These are phyloP conservation scores for Drosophila ustulata DNA, from an alignment of 2,888 invertebrate species.

Conservation along the genomic window DNA sequence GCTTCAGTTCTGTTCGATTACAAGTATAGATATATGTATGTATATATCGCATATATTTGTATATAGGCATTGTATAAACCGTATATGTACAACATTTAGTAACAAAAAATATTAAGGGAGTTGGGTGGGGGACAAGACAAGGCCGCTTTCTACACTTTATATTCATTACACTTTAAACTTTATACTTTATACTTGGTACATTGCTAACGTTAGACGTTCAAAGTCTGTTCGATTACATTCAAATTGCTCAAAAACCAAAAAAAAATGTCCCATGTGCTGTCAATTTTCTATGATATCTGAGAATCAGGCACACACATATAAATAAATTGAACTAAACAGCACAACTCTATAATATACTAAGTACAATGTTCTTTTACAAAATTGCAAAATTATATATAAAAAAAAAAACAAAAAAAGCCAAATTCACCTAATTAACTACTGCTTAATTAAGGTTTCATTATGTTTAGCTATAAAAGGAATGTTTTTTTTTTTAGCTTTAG, in stretches of 20 bases:
- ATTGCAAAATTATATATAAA: not conserved
- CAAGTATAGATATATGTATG: conserved; percentile 22
- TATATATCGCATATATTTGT: conserved; percentile 23
- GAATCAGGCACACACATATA: conserved; percentile 3
- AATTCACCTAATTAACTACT: conserved; percentile 43
- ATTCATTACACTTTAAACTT: conserved; percentile 3
- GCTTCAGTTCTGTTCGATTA: conserved; percentile 49
- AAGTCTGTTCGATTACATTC: conserved; percentile 38
- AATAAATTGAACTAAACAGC: conserved; percentile 43
- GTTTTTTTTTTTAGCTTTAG: conserved; percentile 20
- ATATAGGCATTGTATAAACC: conserved; percentile 14
- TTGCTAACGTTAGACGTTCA: conserved; percentile 51
- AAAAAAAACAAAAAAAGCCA: conserved; percentile 3
- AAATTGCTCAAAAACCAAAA: conserved; percentile 4
- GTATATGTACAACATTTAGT: conserved; percentile 16
- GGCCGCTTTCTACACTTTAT: conserved; percentile 17
- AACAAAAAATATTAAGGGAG: conserved; percentile 10
- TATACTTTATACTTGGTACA: conserved; percentile 46
- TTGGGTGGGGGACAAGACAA: conserved; percentile 24
- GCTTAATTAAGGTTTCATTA: conserved; percentile 41
- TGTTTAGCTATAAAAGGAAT: conserved; percentile 44
- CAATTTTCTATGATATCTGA: not conserved
- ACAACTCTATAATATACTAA: conserved; percentile 48
- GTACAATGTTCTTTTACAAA: conserved; percentile 34
- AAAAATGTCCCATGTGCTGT: not conserved